These are phyloP conservation scores for Catamblyrhynchus diadema DNA, from an alignment of 2,797 vertebrate species.

Conservation along the genomic window DNA sequence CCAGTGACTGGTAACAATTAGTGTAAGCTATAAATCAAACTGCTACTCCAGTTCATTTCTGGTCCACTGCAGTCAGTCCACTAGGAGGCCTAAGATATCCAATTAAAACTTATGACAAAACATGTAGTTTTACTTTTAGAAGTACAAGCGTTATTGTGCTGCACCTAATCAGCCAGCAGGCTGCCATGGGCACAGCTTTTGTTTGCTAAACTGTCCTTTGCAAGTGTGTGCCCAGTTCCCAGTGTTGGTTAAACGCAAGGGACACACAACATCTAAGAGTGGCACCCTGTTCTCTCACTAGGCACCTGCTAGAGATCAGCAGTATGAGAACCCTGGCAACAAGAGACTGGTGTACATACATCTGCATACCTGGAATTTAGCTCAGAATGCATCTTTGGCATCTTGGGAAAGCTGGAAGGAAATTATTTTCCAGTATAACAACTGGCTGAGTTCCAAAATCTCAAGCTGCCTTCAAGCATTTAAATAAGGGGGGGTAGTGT, in stretches of 20 bases:
- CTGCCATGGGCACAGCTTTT: background rate
- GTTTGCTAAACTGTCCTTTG: background rate
- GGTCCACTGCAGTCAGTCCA: slow-evolving; percentile 44
- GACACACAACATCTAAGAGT: background rate
- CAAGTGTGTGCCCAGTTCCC: background rate
- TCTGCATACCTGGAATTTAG: background rate
- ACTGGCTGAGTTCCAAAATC: background rate
- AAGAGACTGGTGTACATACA: background rate
- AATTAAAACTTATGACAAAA: background rate
- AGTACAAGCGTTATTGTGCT: background rate
- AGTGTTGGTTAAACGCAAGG: background rate
- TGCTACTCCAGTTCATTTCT: slow-evolving; percentile 59
- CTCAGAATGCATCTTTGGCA: slow-evolving; percentile 29
- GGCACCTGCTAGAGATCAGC: background rate
- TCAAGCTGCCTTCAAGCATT: background rate
- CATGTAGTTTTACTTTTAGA: background rate
- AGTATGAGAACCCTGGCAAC: background rate
- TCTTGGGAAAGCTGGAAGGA: background rate
- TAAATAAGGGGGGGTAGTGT: background rate
- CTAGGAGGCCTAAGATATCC: background rate
- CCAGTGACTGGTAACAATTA: slow-evolving; percentile 40
- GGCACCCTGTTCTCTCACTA: background rate
- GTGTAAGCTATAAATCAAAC: slow-evolving; percentile 40
- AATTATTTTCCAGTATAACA: background rate
- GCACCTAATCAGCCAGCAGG: background rate